Evolutionary conservation across 2,113 vertebrate species (phyloP), one percentile per base, ranked within the genome.

Genomic region (Galemys pyrenaicus): DNA sequence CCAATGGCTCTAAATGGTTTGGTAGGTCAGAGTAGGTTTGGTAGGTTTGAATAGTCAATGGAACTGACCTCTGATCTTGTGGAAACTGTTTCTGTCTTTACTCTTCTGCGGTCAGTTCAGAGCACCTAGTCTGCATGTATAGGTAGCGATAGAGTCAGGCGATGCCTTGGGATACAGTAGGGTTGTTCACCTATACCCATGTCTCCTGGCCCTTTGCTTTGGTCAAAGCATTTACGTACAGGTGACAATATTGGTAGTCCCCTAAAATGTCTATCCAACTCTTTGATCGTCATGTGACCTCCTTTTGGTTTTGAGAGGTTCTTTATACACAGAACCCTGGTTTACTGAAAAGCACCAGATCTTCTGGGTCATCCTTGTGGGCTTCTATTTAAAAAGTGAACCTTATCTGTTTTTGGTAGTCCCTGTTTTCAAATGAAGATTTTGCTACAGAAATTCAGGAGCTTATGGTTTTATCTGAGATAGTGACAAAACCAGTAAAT

Each of bases 401-500:
- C 19, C 58, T 81, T 96, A 41, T 79, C 37, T 94, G 65, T 91
- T 8, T 81, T 84, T 74, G 58, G 56, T 10, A 44, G 11, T 65
- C 32, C 28, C n/a, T 65, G 24, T 79, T 83, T 81, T 91, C 80
- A 70, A 87, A 70, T 89, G 64, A 75, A 49, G 44, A 39, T 75
- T 58, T 89, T 64, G 19, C 20, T 84, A 65, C 41, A 84, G 85
- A 56, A 86, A 87, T 84, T 51, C 54, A 80, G 70, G 10, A 35
- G 68, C 13, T 58, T 87, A 19, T 60, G 22, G 46, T 24, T 79
- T 87, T 73, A 80, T 39, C 67, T 83, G 65, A 37, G 80, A 46
- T 60, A 93, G 73, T 51, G 79, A n/a, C 20, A 91, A 54, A 46
- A 35, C 41, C 51, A 95, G 44, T 68, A 75, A 87, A 46, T 84